Evolutionary conservation across 2,797 vertebrate species (phyloP).

Genomic region (Sphenopsis melanotis): DNA sequence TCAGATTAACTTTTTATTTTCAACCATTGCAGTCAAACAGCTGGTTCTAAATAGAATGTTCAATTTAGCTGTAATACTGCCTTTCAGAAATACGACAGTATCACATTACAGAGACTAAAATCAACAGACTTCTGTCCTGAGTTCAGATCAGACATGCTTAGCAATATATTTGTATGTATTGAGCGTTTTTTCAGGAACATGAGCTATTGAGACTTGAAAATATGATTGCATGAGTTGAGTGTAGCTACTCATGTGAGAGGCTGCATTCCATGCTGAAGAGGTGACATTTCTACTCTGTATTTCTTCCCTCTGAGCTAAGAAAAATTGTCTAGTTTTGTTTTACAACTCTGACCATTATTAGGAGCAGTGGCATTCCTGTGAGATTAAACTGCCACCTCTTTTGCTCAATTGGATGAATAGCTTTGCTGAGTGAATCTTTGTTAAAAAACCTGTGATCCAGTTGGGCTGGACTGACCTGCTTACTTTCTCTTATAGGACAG

Average conservation of each 20-base stretch:
- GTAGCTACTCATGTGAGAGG: not conserved
- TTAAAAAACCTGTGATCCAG: not conserved
- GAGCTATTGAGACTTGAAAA: not conserved
- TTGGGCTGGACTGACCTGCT: not conserved
- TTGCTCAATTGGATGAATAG: not conserved
- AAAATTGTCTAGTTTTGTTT: not conserved
- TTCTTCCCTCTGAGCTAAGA: not conserved
- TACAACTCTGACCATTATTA: not conserved
- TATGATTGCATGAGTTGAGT: accelerated
- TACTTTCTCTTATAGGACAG: slow-evolving; percentile 77
- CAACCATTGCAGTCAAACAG: not conserved
- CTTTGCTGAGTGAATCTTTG: not conserved
- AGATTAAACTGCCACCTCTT: not conserved
- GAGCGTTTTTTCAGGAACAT: accelerated
- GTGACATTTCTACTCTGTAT: accelerated
- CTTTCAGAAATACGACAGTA: not conserved
- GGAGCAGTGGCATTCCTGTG: not conserved
- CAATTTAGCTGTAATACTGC: accelerated
- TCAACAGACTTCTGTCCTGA: not conserved
- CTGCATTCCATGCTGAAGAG: accelerated
- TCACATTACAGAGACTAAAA: not conserved
- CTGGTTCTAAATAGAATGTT: not conserved
- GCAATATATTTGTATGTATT: accelerated
- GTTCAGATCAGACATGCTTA: not conserved
- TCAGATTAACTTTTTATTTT: not conserved